Evolutionary conservation across 1,140 invertebrate genomes (phyloP).

Genomic region (Brachionus angularis): DNA sequence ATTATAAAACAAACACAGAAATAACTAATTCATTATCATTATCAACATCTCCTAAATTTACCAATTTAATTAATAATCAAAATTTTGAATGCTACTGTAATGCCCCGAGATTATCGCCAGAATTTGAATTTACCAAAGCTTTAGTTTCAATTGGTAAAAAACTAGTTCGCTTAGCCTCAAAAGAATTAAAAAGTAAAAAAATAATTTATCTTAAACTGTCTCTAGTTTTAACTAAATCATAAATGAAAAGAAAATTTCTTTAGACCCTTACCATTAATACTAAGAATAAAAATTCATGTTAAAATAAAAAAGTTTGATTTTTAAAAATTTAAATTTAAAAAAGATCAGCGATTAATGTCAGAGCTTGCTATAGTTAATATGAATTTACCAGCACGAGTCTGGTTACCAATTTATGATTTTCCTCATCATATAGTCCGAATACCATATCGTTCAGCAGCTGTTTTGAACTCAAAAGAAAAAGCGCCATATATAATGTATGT

Average conservation of each 20-base stretch:
- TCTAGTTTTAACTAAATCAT: neutral
- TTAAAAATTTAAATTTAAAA: constrained; percentile 57
- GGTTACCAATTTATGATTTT: constrained; percentile 75
- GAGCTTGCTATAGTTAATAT: constrained; percentile 87
- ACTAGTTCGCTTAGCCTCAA: constrained; percentile 81
- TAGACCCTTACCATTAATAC: too few species aligned
- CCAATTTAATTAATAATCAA: constrained; percentile 43
- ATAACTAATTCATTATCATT: neutral
- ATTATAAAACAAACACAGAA: constrained; percentile 48
- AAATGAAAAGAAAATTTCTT: neutral
- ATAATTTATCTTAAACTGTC: neutral
- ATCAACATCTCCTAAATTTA: neutral
- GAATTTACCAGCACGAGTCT: constrained; percentile 92
- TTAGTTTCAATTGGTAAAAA: constrained; percentile 85
- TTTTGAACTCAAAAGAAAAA: constrained; percentile 98
- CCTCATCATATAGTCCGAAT: constrained; percentile 82
- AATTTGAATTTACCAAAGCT: constrained; percentile 76
- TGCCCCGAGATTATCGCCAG: constrained; percentile 68
- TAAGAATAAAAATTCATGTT: too few species aligned
- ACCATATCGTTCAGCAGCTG: constrained; percentile 86
- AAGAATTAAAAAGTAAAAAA: constrained; percentile 74
- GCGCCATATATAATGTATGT: constrained; percentile 96
- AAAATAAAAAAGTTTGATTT: neutral
- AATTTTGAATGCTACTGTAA: constrained; percentile 51
- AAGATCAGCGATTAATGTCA: constrained; percentile 70